Percentiles rank a stretch among this genome's conserved stretches.
These are phyloP conservation scores for Illadopsis cleaveri DNA, from an alignment of 2,113 vertebrate genomes.

Conservation along the genomic window DNA sequence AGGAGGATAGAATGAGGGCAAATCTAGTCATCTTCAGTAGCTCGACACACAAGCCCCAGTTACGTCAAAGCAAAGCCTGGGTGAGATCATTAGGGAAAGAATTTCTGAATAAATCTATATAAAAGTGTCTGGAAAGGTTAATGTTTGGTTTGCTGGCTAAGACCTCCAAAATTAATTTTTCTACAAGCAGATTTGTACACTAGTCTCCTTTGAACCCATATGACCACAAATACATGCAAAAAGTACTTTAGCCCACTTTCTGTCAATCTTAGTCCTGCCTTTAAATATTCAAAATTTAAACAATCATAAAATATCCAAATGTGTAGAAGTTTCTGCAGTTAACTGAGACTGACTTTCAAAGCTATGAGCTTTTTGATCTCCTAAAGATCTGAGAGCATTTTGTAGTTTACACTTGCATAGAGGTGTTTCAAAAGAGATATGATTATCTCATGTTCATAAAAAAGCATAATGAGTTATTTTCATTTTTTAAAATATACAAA, in stretches of 20 bases:
- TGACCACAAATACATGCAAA: neutral
- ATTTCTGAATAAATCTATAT: neutral
- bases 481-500: conserved; percentile 1
- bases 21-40: neutral
- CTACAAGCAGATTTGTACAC: neutral
- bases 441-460: neutral
- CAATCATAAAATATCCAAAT: conserved; percentile 54
- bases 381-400: conserved; percentile 59
- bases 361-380: conserved; percentile 34
- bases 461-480: conserved; percentile 10
- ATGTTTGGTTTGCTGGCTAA: neutral
- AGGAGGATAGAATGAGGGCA: neutral
- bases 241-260: neutral
- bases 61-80: neutral
- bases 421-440: conserved; percentile 32
- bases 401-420: conserved; percentile 36
- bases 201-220: neutral
- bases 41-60: neutral
- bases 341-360: conserved; percentile 45
- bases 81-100: neutral
- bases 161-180: neutral
- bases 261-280: neutral
- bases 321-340: conserved; percentile 46
- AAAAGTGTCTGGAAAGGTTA: neutral
- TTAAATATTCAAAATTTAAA: conserved; percentile 56